Conservation (phyloP, 2,888 invertebrate species). For the Alloscopus bannaensis region DNA sequence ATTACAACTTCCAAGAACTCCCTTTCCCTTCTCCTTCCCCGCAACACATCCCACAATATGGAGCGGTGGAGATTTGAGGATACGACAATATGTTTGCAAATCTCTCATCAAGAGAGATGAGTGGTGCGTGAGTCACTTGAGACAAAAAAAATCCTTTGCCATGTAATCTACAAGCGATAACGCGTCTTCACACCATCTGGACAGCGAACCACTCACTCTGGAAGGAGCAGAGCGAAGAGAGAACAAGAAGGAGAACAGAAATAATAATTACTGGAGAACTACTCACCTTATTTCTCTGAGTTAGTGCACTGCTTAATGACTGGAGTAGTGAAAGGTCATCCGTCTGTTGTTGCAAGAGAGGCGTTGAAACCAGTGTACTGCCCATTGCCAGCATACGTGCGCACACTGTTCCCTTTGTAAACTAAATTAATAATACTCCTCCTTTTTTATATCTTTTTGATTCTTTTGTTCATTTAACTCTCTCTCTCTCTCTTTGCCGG, state of each 20-base stretch:
- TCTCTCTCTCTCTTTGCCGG: background rate
- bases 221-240: conserved; percentile 7
- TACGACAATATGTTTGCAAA: conserved; percentile 9
- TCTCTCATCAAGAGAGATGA: background rate
- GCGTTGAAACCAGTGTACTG: conserved; percentile 64
- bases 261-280: background rate
- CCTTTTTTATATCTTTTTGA: conserved; percentile 11
- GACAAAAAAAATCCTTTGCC: background rate
- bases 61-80: no score
- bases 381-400: conserved; percentile 47
- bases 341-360: conserved; percentile 48
- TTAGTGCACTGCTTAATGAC: conserved; percentile 59
- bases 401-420: background rate
- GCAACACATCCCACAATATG: no score
- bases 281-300: conserved; percentile 66
- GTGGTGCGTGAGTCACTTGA: no score
- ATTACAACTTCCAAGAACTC: no score
- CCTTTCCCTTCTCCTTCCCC: conserved; percentile 13
- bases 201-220: background rate
- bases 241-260: background rate
- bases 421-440: no score
- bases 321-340: conserved; percentile 59
- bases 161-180: background rate
- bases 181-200: background rate
- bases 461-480: background rate